These are phyloP conservation scores for Eurystomus glaucurus DNA, from an alignment of 2,797 vertebrate species.

Conservation along the genomic window DNA sequence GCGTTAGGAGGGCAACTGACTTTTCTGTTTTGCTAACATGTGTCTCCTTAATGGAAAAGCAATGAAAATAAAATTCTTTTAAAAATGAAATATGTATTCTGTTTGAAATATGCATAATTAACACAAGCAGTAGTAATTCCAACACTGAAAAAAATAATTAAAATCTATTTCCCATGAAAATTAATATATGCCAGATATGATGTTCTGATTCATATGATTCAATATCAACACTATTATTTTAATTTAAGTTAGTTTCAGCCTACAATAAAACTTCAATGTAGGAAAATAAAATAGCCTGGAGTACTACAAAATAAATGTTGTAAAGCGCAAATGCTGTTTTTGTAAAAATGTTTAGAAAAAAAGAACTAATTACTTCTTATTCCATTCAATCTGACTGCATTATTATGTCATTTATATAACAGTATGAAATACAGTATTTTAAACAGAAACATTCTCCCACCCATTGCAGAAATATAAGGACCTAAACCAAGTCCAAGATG, in stretches of 20 bases:
- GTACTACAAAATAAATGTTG: background rate
- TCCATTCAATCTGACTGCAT: background rate
- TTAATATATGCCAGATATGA: constrained; percentile 6
- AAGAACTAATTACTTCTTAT: background rate
- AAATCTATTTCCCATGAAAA: background rate
- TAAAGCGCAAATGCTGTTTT: background rate
- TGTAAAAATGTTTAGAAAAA: background rate
- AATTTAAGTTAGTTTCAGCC: background rate
- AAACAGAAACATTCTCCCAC: background rate
- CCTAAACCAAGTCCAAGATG: background rate
- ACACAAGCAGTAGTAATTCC: background rate
- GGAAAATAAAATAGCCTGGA: background rate
- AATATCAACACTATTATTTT: background rate
- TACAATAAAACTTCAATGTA: background rate
- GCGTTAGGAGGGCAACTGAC: background rate
- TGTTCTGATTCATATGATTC: background rate
- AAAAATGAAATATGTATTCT: background rate
- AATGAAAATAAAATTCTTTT: background rate
- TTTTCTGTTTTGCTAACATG: background rate
- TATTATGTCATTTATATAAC: background rate
- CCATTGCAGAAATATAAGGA: background rate
- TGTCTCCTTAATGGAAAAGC: background rate
- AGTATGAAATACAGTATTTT: background rate
- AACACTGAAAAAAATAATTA: background rate
- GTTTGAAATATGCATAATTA: background rate